Conservation (phyloP, 92 coral and sea anemone genomes). For the Parazoanthus swiftii region DNA sequence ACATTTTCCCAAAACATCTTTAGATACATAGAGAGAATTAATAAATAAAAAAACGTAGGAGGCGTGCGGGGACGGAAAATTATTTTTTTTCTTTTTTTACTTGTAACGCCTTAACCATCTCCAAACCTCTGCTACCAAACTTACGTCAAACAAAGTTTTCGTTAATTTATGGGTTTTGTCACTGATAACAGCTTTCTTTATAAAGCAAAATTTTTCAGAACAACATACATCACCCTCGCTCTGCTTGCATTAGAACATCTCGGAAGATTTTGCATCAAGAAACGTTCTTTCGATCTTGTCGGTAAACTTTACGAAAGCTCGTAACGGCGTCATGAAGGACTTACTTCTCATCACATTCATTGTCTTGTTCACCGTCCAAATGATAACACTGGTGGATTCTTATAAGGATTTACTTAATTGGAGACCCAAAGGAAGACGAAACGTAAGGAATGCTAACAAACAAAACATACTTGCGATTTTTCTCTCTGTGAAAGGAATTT, state of each 20-base stretch:
- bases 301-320: neutral
- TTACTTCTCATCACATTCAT: neutral
- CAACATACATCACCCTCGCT: neutral
- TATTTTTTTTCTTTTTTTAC: too few species aligned
- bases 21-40: too few species aligned
- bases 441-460: neutral
- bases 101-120: too few species aligned
- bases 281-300: neutral
- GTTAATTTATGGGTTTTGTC: neutral
- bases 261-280: neutral
- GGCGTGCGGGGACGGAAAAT: too few species aligned
- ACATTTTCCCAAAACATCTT: too few species aligned
- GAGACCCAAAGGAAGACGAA: too few species aligned
- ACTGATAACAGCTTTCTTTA: neutral
- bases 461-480: neutral
- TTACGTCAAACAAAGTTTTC: neutral
- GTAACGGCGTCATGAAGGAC: neutral
- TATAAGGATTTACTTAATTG: too few species aligned
- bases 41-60: too few species aligned
- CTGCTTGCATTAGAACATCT: neutral
- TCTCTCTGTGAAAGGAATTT: neutral
- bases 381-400: neutral
- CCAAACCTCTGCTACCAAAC: neutral
- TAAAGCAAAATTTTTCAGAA: neutral
- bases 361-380: neutral